Conservation (phyloP, 2,888 invertebrate genomes). For the Phortica okadai region DNA sequence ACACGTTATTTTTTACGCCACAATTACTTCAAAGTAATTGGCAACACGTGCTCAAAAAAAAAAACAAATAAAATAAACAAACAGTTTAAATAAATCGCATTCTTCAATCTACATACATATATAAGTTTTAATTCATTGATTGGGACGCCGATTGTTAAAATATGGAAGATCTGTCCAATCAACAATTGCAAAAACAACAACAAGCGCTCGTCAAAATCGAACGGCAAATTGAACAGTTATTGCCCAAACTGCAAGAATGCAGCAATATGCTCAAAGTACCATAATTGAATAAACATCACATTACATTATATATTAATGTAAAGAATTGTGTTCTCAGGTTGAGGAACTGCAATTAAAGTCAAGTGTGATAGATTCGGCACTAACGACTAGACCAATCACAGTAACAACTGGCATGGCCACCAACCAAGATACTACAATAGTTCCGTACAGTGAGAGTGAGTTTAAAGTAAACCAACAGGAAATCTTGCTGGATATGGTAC, state of each 20-base stretch:
- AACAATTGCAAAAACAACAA: background rate
- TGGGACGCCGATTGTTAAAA: background rate
- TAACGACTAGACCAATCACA: background rate
- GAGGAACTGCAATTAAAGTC: conserved; percentile 20
- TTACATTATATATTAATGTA: background rate
- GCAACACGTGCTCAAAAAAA: too few species aligned
- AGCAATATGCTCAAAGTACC: background rate
- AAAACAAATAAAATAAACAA: too few species aligned
- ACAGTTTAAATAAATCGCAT: too few species aligned
- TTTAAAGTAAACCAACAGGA: background rate
- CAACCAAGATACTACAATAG: background rate
- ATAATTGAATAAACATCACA: background rate
- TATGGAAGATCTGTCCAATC: background rate
- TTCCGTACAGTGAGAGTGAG: background rate
- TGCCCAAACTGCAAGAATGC: background rate
- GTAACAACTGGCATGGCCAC: background rate
- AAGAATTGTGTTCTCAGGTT: background rate
- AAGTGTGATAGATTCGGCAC: background rate
- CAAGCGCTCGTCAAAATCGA: background rate
- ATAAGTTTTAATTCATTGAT: too few species aligned
- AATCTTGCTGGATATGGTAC: background rate
- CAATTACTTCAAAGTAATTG: too few species aligned
- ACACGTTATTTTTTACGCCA: too few species aligned
- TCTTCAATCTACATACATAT: too few species aligned
- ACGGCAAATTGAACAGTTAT: background rate